Evolutionary conservation across 2,888 invertebrate species (phyloP), one percentile per base, ranked within the genome.

Genomic region (Sphaerophoria rueppellii): DNA sequence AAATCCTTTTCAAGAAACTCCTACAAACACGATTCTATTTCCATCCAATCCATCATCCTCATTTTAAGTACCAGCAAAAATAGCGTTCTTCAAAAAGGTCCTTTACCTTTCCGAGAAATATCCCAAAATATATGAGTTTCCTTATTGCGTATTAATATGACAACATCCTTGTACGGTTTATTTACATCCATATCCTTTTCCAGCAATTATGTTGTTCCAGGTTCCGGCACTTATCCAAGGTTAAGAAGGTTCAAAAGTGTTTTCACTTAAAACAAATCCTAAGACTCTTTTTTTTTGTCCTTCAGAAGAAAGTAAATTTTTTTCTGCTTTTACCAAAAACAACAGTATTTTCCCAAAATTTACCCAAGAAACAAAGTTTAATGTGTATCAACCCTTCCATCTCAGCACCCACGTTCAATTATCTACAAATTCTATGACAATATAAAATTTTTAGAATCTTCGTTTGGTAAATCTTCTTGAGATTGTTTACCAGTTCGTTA

Each of bases 401-500:
- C 37, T 50, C 65, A 65, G 2, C 50, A 50, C 40, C 40, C 67
- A 54, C 52, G 0, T 48, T n/a, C n/a, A 40, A 43, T 65, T 24
- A 0, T 46, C 0, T 12, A 24, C 52, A 35, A 61, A 37, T 48
- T 9, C 37, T 43, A 65, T 58, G 12, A 43, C 52, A 37, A n/a
- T 12, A 52, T 50, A 50, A 75, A 67, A 67, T 52, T 48, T 58
- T 67, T 52, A 67, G 48, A 9, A 14, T n/a, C 6, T 35, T 4
- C 32, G 7, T 40, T 14, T 71, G 16, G 11, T 37, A 9, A 14
- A 37, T 24, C 48, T 4, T 65, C 12, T 32, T 6, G 14, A 16
- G 12, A 48, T 46, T 52, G 24, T 34, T 71, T 57, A 61, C 6
- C 75, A 75, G 71, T 65, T 79, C 55, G 65, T 83, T 70, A 73